phyloP scores from a whole-genome alignment of 2,888 invertebrate species.

The Stratiomys singularior region DNA sequence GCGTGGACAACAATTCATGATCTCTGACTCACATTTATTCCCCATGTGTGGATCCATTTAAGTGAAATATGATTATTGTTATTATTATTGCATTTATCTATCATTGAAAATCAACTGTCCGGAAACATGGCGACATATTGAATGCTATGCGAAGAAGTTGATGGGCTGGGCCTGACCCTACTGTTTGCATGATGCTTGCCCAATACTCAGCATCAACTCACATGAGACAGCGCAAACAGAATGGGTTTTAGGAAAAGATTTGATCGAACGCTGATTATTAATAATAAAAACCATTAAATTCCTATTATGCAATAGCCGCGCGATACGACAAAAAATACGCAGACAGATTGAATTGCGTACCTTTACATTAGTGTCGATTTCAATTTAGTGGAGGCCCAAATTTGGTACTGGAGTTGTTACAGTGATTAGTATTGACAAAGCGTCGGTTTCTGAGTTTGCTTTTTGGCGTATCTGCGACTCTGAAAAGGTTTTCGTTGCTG shows the following conservation, averaged over 20 bases:
- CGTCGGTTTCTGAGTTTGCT: neutral
- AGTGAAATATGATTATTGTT: neutral
- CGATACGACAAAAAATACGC: neutral
- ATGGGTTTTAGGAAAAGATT: slow-evolving; percentile 7
- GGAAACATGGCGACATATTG: slow-evolving; percentile 40
- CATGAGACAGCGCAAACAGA: neutral
- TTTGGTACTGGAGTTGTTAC: neutral
- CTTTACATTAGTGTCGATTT: neutral
- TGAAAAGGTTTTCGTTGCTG: too few relatives aligned
- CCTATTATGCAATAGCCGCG: neutral
- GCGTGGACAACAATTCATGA: slow-evolving; percentile 6
- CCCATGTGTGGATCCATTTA: slow-evolving; percentile 4
- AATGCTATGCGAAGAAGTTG: neutral
- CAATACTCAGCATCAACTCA: neutral
- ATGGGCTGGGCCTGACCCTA: slow-evolving; percentile 18
- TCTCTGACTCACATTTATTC: neutral
- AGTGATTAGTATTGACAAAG: slow-evolving; percentile 1
- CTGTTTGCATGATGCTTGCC: neutral
- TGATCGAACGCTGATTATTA: neutral
- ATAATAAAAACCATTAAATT: slow-evolving; percentile 29
- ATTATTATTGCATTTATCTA: neutral
- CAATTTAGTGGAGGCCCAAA: neutral
- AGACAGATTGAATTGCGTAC: neutral
- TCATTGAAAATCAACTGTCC: slow-evolving; percentile 38
- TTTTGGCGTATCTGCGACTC: too few relatives aligned